Percentiles rank a stretch among this genome's conserved stretches.
These are phyloP conservation scores for Harpalus rufipes DNA, from an alignment of 2,888 invertebrate genomes.

Conservation along the genomic window DNA sequence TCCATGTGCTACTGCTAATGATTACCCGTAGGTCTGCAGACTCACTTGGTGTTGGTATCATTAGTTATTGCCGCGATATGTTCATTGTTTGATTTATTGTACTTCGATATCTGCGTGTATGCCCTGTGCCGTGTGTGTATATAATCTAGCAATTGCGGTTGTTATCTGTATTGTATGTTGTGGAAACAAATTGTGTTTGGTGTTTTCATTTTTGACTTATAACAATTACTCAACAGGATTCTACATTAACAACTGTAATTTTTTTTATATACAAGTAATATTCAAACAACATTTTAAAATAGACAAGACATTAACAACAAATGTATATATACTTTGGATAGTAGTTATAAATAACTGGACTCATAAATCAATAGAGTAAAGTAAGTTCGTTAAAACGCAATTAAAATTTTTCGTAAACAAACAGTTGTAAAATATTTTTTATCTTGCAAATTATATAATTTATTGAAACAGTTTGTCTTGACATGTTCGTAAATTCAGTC, in stretches of 20 bases:
- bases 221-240: constrained; percentile 25
- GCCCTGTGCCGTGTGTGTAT: background rate
- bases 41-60: constrained; percentile 50
- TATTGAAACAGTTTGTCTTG: too few relatives aligned
- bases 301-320: too few relatives aligned
- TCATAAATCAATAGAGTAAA: too few relatives aligned
- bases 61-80: constrained; percentile 48
- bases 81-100: constrained; percentile 46
- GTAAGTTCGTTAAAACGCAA: too few relatives aligned
- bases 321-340: too few relatives aligned
- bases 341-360: too few relatives aligned
- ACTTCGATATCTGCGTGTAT: constrained; percentile 28
- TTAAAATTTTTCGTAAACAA: too few relatives aligned
- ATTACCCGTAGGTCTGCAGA: constrained; percentile 41
- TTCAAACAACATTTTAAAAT: background rate
- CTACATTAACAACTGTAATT: constrained; percentile 18
- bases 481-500: too few relatives aligned
- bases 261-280: constrained; percentile 9
- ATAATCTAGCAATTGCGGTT: constrained; percentile 29
- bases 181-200: constrained; percentile 24
- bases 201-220: constrained; percentile 31
- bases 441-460: too few relatives aligned
- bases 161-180: constrained; percentile 43
- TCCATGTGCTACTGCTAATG: constrained; percentile 40
- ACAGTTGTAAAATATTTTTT: too few relatives aligned